Percentiles rank a stretch among this genome's conserved stretches.
Evolutionary conservation across 1,140 invertebrate species (phyloP).

Genomic region (Papilio xuthus): DNA sequence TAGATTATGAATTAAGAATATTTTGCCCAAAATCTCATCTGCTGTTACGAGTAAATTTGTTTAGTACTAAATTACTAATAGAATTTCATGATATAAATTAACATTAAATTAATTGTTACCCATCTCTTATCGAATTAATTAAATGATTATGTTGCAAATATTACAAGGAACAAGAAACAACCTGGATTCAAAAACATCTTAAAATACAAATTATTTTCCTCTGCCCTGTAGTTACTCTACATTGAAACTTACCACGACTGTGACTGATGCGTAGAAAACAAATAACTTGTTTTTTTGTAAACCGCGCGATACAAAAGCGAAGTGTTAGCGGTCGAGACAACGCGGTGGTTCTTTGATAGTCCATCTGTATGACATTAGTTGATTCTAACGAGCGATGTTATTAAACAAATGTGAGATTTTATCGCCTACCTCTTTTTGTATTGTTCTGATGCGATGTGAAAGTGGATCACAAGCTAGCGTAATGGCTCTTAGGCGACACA

Average conservation of each 20-base stretch:
- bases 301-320: background rate
- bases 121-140: background rate
- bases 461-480: slow-evolving; percentile 49
- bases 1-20: background rate
- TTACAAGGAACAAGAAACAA: background rate
- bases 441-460: slow-evolving; percentile 62
- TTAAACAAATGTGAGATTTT: slow-evolving; percentile 77
- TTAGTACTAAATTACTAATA: background rate
- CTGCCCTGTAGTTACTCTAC: background rate
- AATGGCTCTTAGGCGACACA: slow-evolving; percentile 21
- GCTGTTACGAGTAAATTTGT: background rate
- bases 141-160: background rate
- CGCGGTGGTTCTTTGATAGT: slow-evolving; percentile 54
- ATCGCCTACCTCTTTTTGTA: slow-evolving; percentile 64
- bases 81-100: background rate
- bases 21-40: background rate
- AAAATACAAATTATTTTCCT: background rate
- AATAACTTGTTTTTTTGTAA: slow-evolving; percentile 22
- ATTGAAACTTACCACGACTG: slow-evolving; percentile 10
- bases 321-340: slow-evolving; percentile 26
- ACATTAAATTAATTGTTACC: background rate
- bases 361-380: slow-evolving; percentile 56
- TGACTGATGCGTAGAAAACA: slow-evolving; percentile 38
- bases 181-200: background rate
- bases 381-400: slow-evolving; percentile 71